phyloP scores from a whole-genome alignment of 2,113 vertebrate genomes.

The Brachypodius melanocephalos region DNA sequence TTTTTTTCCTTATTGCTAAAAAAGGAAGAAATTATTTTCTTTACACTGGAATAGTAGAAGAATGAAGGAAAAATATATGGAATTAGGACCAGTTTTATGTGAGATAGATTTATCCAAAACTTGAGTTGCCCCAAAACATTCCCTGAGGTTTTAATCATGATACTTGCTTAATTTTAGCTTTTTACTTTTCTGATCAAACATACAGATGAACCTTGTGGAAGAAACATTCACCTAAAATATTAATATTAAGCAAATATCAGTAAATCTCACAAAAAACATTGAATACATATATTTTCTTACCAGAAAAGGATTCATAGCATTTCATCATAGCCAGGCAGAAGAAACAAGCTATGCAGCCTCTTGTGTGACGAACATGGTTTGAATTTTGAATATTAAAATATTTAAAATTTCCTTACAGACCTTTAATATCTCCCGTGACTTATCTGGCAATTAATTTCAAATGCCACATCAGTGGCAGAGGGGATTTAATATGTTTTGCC shows the following conservation, averaged over 20 bases:
- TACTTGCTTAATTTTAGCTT: neutral
- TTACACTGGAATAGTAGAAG: neutral
- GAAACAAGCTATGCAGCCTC: neutral
- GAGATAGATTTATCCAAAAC: neutral
- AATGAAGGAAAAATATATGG: neutral
- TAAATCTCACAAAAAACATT: neutral
- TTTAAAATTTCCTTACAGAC: neutral
- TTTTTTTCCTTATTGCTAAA: neutral
- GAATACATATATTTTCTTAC: neutral
- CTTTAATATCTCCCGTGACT: neutral
- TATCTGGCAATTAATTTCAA: conserved; percentile 15
- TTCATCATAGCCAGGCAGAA: neutral
- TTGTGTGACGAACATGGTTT: neutral
- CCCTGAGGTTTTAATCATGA: neutral
- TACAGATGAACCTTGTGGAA: neutral
- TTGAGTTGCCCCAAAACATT: neutral
- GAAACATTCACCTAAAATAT: neutral
- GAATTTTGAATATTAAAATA: conserved; percentile 18
- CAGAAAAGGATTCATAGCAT: neutral
- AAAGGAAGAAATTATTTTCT: neutral
- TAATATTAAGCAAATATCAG: neutral
- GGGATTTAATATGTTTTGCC: neutral
- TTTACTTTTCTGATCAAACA: neutral
- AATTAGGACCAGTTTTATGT: neutral
- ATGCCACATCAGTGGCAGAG: neutral